Evolutionary conservation across 2,797 vertebrate genomes (phyloP).

Genomic region (Rhinophrynus dorsalis): DNA sequence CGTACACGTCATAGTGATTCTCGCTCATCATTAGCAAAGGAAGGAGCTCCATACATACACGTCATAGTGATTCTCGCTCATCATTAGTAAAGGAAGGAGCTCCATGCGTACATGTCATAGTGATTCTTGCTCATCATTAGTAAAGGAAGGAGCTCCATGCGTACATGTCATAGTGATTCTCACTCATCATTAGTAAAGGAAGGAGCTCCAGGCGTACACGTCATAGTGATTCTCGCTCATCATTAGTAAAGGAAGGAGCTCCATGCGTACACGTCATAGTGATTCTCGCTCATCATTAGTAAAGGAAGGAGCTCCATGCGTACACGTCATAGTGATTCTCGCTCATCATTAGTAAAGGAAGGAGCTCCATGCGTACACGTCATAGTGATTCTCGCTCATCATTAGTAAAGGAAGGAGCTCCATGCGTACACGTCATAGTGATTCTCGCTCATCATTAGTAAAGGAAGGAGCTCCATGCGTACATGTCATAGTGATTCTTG

Average conservation of each 20-base stretch:
- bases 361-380: not conserved
- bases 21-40: no score
- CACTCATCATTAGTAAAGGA: no score
- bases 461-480: not conserved
- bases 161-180: not conserved
- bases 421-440: not conserved
- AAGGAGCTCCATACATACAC: not conserved
- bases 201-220: not conserved
- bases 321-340: not conserved
- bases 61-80: not conserved
- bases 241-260: no score
- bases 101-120: not conserved
- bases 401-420: no score
- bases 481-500: not conserved
- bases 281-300: not conserved
- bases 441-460: not conserved
- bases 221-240: not conserved
- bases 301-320: no score
- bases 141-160: no score
- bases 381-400: not conserved
- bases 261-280: not conserved
- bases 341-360: no score
- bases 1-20: not conserved
- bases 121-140: not conserved
- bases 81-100: no score